phyloP scores from a whole-genome alignment of 23 tunicate genomes.

The Halocynthia aurantium region DNA sequence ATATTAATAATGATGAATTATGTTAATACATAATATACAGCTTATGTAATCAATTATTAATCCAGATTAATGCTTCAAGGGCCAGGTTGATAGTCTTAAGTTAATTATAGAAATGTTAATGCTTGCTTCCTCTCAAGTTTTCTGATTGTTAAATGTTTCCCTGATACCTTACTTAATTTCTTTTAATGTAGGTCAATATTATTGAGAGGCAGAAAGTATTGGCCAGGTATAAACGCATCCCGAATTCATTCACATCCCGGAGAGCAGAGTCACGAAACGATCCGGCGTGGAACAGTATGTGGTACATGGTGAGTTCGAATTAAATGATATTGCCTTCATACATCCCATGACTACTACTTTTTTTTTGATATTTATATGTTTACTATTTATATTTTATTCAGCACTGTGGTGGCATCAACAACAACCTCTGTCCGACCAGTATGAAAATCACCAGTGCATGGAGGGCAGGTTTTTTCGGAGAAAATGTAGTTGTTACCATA shows the following conservation, averaged over 20 bases:
- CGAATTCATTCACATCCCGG: neutral
- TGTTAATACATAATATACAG: no score
- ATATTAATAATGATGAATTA: no score
- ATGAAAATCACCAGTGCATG: constrained; percentile 92
- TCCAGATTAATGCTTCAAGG: no score
- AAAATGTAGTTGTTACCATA: constrained; percentile 83
- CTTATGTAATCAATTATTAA: no score
- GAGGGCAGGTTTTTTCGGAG: constrained; percentile 83
- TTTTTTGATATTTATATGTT: neutral
- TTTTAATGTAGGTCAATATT: constrained; percentile 24
- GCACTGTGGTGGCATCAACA: constrained; percentile 65
- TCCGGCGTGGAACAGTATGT: constrained; percentile 84
- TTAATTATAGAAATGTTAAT: no score
- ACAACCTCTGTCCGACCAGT: constrained; percentile 50
- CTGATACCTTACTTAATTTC: neutral
- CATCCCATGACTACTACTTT: neutral
- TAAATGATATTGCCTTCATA: neutral
- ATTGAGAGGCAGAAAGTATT: constrained; percentile 42
- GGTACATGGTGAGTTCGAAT: constrained; percentile 66
- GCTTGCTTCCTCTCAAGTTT: no score
- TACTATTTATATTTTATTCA: constrained; percentile 1
- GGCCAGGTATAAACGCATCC: constrained; percentile 32
- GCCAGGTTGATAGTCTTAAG: no score
- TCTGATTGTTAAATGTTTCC: no score
- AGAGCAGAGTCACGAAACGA: constrained; percentile 31